These are phyloP conservation scores for Macroglossus sobrinus DNA, from an alignment of 2,113 vertebrate species.

Conservation along the genomic window DNA sequence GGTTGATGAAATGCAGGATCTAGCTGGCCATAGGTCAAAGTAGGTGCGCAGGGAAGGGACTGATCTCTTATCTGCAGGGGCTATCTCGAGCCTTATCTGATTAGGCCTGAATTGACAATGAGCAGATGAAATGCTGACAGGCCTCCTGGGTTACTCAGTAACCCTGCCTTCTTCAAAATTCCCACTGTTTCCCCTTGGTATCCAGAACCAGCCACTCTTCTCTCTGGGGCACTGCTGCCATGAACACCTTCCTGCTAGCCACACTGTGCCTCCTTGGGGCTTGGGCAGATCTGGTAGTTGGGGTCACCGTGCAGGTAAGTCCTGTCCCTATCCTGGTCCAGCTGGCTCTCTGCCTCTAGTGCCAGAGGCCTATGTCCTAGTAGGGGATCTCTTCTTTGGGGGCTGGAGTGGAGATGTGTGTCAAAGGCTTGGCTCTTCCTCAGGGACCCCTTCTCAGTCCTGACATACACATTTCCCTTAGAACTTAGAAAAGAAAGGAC, in stretches of 20 bases:
- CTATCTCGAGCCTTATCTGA: constrained; percentile 58
- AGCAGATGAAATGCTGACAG: constrained; percentile 15
- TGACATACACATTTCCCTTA: background rate
- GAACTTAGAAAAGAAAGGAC: background rate
- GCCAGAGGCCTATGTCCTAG: background rate
- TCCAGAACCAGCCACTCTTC: background rate
- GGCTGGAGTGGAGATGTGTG: background rate
- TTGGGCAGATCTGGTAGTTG: background rate
- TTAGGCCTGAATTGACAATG: background rate
- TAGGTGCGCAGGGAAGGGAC: constrained; percentile 18
- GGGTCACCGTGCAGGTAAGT: constrained; percentile 63
- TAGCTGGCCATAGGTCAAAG: background rate
- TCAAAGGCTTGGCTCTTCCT: background rate
- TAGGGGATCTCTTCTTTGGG: background rate
- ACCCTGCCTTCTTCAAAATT: constrained; percentile 58
- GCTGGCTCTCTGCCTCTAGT: background rate
- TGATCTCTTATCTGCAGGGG: constrained; percentile 24
- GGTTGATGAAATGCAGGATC: background rate
- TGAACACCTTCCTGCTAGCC: constrained; percentile 43
- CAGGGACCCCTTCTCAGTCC: background rate
- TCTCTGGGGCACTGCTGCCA: background rate
- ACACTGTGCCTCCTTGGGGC: constrained; percentile 54
- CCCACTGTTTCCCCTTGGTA: background rate
- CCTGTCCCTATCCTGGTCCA: background rate
- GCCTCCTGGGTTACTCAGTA: constrained; percentile 65